A percentile compares a stretch with the other conserved stretches of the same genome.
These are phyloP conservation scores for Catocala sponsa DNA, from an alignment of 2,888 invertebrate species.

Conservation along the genomic window DNA sequence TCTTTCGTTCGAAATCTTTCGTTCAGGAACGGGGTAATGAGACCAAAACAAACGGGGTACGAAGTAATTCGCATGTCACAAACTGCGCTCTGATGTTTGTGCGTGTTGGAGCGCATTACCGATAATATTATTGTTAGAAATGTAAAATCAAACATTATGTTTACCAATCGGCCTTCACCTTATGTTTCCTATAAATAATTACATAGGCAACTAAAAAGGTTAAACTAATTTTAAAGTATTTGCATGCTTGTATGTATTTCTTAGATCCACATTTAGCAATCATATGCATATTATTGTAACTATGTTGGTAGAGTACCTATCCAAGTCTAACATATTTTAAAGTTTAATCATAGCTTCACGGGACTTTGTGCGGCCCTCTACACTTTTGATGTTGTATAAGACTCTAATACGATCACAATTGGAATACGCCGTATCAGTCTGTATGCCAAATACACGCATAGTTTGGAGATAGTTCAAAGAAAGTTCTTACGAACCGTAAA, in stretches of 20 bases:
- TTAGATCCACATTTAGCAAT: not conserved
- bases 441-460: no score
- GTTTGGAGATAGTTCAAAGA: no score
- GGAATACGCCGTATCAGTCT: no score
- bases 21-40: constrained; percentile 67
- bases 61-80: constrained; percentile 76
- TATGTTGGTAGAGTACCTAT: no score
- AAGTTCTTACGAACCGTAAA: no score
- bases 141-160: constrained; percentile 38
- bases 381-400: no score
- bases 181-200: not conserved
- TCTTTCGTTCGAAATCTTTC: constrained; percentile 61
- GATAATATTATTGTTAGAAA: constrained; percentile 15
- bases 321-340: no score
- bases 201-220: not conserved
- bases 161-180: constrained; percentile 30
- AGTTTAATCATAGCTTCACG: no score
- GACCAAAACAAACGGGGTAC: constrained; percentile 72
- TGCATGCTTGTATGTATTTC: not conserved
- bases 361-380: no score
- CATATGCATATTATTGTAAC: no score
- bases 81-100: constrained; percentile 56
- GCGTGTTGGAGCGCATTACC: constrained; percentile 63
- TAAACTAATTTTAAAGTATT: not conserved
- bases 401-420: no score